Percentiles rank a stretch among this genome's conserved stretches.
These are phyloP conservation scores for Lepidocyrtoides sp. DNA, from an alignment of 2,888 invertebrate species.

Conservation along the genomic window DNA sequence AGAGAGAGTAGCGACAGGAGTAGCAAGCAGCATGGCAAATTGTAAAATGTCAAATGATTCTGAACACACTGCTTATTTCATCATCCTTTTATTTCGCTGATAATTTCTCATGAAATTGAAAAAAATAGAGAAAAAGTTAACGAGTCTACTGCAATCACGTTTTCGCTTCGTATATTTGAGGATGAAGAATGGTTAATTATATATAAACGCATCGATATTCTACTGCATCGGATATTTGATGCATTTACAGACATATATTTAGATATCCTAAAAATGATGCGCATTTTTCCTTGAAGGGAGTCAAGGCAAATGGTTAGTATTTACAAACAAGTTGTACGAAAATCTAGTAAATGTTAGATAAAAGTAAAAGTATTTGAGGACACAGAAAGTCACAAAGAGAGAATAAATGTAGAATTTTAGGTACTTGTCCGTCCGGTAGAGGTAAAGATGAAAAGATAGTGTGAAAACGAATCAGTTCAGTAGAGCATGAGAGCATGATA, in stretches of 20 bases:
- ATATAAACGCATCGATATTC: too few relatives aligned
- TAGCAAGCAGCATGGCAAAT: neutral
- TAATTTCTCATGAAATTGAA: neutral
- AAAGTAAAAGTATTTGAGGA: too few relatives aligned
- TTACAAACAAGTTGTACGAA: too few relatives aligned
- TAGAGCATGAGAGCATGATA: slow-evolving; percentile 34
- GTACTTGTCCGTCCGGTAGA: neutral
- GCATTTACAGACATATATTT: too few relatives aligned
- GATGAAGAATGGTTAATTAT: too few relatives aligned
- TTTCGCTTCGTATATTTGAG: too few relatives aligned
- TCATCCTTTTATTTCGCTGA: neutral
- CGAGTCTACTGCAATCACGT: neutral
- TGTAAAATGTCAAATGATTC: slow-evolving; percentile 21
- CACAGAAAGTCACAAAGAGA: neutral
- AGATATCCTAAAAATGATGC: too few relatives aligned
- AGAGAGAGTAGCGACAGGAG: neutral
- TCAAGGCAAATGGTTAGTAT: too few relatives aligned
- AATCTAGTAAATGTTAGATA: too few relatives aligned
- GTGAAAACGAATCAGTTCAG: slow-evolving; percentile 2
- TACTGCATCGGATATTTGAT: too few relatives aligned
- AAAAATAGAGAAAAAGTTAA: neutral
- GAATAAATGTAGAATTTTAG: neutral
- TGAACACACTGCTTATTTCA: slow-evolving; percentile 28
- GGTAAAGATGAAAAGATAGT: neutral
- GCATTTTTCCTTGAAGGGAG: too few relatives aligned